Evolutionary conservation across 2,113 vertebrate species (phyloP), one percentile per base, ranked within the genome.

Genomic region (Mirounga angustirostris): DNA sequence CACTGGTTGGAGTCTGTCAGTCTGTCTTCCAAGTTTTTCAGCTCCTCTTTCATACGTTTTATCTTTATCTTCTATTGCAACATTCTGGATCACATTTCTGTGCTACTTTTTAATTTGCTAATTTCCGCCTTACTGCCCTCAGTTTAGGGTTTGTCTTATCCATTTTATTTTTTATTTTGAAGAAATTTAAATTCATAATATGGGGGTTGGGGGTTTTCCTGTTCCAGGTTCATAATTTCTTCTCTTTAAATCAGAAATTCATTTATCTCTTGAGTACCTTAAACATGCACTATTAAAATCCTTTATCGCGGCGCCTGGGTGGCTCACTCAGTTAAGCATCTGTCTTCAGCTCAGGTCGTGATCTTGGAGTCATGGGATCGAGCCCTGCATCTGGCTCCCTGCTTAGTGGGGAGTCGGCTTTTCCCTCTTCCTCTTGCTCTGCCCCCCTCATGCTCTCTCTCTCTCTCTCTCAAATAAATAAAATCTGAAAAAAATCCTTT

Each of bases 121-220:
- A 5, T 87, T 89, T 54, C 82, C 15, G 14, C 67, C 80, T 54
- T 40, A 5, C 12, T 73, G 58, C n/a, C 73, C 33, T 91, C 50
- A 74, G 61, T 69, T 30, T 89, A 82, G 46, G 28, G 36, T 56
- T 94, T 78, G n/a, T 67, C 56, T 33, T 91, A 74, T 7, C 2
- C 56, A 63, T 84, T 95, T 79, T 56, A 14, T 80, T 90, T 84
- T 90, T 91, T 52, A 73, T 80, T 91, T 95, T 89, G 69, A 65
- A 84, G 50, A 56, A 78, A 79, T 94, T 90, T 28, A 59, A 84
- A 76, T 85, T 56, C 85, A 71, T 86, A 81, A 30, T 50, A 74
- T 90, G 46, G 46, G 46, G 46, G 46, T 46, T 46, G 22, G 0
- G 28, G 14, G 1, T 86, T 82, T 92, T 14, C 50, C 33, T 83